Base-by-base conservation (phyloP, 2,113 vertebrate species). In the Notarius lentiginosus region DNA sequence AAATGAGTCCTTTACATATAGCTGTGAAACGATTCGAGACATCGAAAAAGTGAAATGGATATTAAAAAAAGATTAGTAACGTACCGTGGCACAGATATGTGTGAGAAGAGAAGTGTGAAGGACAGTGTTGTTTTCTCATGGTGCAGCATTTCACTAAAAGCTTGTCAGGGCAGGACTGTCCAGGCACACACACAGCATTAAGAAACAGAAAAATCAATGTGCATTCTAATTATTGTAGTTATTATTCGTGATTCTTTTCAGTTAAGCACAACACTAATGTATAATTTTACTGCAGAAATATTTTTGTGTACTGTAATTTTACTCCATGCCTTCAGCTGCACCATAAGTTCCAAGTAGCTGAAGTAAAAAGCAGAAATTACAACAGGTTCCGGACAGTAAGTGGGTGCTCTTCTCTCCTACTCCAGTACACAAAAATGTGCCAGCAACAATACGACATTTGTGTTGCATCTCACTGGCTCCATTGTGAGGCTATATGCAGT, bases 391-490 rank as follows among this genome's bases (percentile, higher is more conserved):
- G 75, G 15, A 41, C 34, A 82, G 41, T 84, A 72, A 85, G 81
- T 82, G 86, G 84, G 76, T 89, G 61, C 68, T 65, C 51, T 53
- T 85, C 60, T 84, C 89, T 82, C 61, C 79, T 65, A 72, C 60
- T 72, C 63, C 89, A 86, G 75, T 65, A 81, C 49, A 83, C 66
- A 86, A 58, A 84, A 86, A 80, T 82, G 58, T 77, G 63, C 51
- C 76, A 56, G 66, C 63, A 86, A 90, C 90, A 90, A 89, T 89
- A 61, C 61, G 49, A 82, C 84, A 24, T 88, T 89, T 90, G 90
- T 90, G 53, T 70, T 79, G 56, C 14, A 75, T 86, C 60, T 89
- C 76, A 90, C 82, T 86, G 68, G 73, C 68, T 72, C 79, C 73
- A 86, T 88, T 90, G 90, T 90, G 76, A 60, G 49, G 22, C 15